Evolutionary conservation across 2,113 vertebrate species (phyloP), one percentile per base, ranked within the genome.

Genomic region (Reinhardtius hippoglossoides): DNA sequence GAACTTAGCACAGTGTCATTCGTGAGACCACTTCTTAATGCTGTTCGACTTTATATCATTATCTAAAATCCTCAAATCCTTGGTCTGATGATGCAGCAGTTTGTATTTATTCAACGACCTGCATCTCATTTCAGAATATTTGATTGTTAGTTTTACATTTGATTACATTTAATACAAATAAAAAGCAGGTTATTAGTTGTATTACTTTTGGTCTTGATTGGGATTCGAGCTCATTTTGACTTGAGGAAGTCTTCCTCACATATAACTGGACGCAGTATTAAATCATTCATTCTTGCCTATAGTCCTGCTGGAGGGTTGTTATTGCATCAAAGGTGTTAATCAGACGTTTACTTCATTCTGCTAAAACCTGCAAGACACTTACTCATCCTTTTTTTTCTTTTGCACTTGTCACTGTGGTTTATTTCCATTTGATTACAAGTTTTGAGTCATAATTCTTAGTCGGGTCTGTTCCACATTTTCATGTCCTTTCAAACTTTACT

Each of bases 261-360:
- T 21, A 12, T 40, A 5, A 27, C 5, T 72, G 40, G 31, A 65
- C 15, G 55, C 24, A 24, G 10, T 59, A 12, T 20, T 60, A 48
- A 78, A 52, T 77, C 71, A 70, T 42, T 31, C 48, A 37, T 20
- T 77, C 10, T 61, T 56, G 1, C 67, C 58, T 58, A 3, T 20
- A 60, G 62, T 24, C 31, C 56, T 50, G 44, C 62, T 63, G 55
- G 59, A 66, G 44, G 58, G 15, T 12, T 56, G 37, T 35, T 63
- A 61, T 68, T 71, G n/a, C 42, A 71, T 76, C 61, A 76, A 16
- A 55, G 7, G 2, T 3, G 1, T 66, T 76, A 64, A 81, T 83
- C 70, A 78, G 54, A 76, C 48, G 24, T 66, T 70, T 69, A 37
- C 60, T 71, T 62, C 8, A 52, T 5, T 50, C 44, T 50, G 21